Evolutionary conservation across 2,797 vertebrate genomes (phyloP), one percentile per base, ranked within the genome.

Genomic region (Serranus cabrilla): DNA sequence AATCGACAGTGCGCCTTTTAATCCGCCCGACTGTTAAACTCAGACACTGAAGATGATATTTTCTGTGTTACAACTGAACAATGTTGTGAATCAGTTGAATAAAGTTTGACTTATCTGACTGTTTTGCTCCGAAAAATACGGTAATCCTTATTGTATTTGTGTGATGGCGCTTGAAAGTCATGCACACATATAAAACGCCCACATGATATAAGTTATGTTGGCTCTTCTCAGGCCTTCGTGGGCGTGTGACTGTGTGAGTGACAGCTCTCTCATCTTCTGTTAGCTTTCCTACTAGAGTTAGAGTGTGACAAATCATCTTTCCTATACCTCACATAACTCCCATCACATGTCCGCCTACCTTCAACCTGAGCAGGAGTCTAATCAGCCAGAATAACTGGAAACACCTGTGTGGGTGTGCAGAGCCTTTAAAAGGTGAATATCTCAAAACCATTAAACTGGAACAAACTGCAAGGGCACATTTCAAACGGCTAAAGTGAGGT

Each of bases 311-410:
- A 63, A 65, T 57, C 21, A 42, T 25, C 5, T 12, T 39, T 39
- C 21, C 20, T n/a, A 16, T 27, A 45, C 11, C 21, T 49, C 27
- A 14, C 49, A 45, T 76, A 55, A 70, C 71, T 71, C 37, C 69
- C 76, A 59, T 43, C 45, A 34, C 52, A 75, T 43, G 47, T 70
- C 61, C 37, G 42, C 55, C 68, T 55, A 18, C 60, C 45, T 55
- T 50, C 57, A 64, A 40, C 57, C 47, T 13, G 62, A 59, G 64
- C 37, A 58, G 23, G 43, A 37, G 60, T 58, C 25, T 56, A 57
- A 71, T 76, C 57, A 76, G 45, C 31, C 43, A 39, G 54, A 51
- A 52, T 27, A 57, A 62, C 34, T 56, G 54, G 61, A 79, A 78
- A 58, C 37, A 72, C 52, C 20, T 42, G 49, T 46, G 59, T 57